A percentile compares a stretch with the other conserved stretches of the same genome.
These are phyloP conservation scores for Pseudorectes ferrugineus DNA, from an alignment of 2,113 vertebrate species.

Conservation along the genomic window DNA sequence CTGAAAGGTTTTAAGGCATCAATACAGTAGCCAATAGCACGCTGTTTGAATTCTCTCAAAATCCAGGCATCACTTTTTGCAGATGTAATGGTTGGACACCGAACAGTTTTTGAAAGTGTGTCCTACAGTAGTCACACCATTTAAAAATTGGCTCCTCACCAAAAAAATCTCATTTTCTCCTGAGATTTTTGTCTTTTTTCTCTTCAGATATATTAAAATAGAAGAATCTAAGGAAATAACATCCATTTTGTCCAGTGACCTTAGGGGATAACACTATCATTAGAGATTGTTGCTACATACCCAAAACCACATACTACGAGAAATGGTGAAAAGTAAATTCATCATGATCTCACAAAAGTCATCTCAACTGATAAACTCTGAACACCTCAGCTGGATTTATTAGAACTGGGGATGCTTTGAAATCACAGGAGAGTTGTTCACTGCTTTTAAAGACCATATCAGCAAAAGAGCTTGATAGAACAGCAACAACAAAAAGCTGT, in stretches of 20 bases:
- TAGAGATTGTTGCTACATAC: neutral
- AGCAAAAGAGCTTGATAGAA: neutral
- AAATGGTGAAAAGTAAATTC: neutral
- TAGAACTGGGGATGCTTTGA: neutral
- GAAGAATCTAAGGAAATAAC: neutral
- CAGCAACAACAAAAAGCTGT: neutral
- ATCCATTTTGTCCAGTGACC: neutral
- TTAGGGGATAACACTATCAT: fast-evolving
- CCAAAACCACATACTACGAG: neutral
- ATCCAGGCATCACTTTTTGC: neutral
- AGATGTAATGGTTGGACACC: neutral
- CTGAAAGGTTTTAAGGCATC: neutral
- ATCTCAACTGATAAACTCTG: neutral
- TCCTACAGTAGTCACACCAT: neutral
- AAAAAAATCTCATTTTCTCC: neutral
- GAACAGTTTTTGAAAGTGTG: neutral
- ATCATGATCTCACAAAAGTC: neutral
- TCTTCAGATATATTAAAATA: neutral
- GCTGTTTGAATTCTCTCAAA: neutral
- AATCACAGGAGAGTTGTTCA: neutral
- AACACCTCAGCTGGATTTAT: neutral
- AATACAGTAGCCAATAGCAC: neutral
- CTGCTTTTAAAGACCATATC: neutral
- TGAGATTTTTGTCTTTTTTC: neutral
- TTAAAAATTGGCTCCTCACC: neutral